These are phyloP conservation scores for Medauroidea extradentata DNA, from an alignment of 1,140 invertebrate species.

Conservation along the genomic window DNA sequence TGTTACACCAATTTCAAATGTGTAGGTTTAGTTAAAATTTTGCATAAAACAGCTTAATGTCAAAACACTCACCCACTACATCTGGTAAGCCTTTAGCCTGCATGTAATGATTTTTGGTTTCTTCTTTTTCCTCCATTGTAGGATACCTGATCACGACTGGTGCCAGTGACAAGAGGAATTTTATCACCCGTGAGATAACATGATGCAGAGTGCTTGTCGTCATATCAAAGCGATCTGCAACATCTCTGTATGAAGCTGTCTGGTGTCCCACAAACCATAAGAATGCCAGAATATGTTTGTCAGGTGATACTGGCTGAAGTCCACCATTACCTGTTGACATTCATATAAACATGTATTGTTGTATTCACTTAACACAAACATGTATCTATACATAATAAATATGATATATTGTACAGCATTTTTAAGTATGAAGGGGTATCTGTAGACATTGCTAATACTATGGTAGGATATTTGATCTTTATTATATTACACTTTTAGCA, in stretches of 20 bases:
- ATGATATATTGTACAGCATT: no score
- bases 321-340: no score
- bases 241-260: constrained; percentile 16
- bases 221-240: constrained; percentile 19
- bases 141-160: not conserved
- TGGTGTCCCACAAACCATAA: constrained; percentile 23
- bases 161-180: not conserved
- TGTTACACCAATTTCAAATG: no score
- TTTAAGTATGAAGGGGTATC: no score
- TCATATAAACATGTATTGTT: no score
- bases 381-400: no score
- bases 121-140: not conserved
- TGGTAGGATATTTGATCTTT: no score
- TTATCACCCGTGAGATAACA: constrained; percentile 13
- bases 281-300: constrained; percentile 9
- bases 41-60: no score
- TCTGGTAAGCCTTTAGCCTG: not conserved
- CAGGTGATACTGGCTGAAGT: not conserved
- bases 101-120: not conserved
- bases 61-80: not conserved
- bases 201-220: constrained; percentile 10
- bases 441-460: no score
- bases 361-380: no score
- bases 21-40: no score
- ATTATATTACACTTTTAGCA: no score